Percentiles rank a stretch among this genome's conserved stretches.
phyloP scores from a whole-genome alignment of 1,140 invertebrate species.

The Chionoecetes opilio region DNA sequence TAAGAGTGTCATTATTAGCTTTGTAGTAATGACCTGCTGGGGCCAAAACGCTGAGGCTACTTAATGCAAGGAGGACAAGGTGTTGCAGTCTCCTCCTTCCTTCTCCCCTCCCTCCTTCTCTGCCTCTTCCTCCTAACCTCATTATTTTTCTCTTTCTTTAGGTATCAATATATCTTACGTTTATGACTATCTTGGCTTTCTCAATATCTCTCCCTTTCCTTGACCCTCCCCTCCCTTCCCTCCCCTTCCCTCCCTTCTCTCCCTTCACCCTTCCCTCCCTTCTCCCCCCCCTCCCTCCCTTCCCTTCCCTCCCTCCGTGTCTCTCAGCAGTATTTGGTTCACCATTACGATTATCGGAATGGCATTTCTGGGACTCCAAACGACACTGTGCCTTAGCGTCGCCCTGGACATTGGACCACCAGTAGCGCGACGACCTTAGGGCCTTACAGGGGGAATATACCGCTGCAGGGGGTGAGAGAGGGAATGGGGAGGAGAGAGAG shows the following conservation, averaged over 20 bases:
- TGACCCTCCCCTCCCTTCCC: conserved; percentile 7
- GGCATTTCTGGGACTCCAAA: conserved; percentile 66
- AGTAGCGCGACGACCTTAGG: neutral
- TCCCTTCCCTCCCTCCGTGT: neutral
- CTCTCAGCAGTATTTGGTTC: conserved; percentile 25
- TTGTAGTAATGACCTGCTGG: too few relatives aligned
- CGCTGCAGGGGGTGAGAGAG: too few relatives aligned
- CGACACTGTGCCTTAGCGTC: neutral
- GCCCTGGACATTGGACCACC: neutral
- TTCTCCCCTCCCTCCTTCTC: too few relatives aligned
- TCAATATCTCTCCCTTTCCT: neutral
- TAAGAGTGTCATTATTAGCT: neutral
- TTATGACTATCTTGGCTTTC: neutral
- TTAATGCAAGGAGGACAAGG: too few relatives aligned
- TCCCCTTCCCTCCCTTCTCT: neutral
- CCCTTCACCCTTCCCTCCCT: neutral
- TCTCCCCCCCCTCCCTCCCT: neutral
- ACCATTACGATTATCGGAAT: conserved; percentile 62
- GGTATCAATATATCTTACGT: too few relatives aligned
- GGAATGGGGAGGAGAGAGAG: neutral
- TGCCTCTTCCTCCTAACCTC: too few relatives aligned
- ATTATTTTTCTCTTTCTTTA: too few relatives aligned
- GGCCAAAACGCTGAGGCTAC: too few relatives aligned
- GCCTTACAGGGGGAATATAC: too few relatives aligned
- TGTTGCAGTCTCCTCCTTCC: too few relatives aligned